Conservation (phyloP, 2,113 vertebrate species). For the Triplophysa dalaica region DNA sequence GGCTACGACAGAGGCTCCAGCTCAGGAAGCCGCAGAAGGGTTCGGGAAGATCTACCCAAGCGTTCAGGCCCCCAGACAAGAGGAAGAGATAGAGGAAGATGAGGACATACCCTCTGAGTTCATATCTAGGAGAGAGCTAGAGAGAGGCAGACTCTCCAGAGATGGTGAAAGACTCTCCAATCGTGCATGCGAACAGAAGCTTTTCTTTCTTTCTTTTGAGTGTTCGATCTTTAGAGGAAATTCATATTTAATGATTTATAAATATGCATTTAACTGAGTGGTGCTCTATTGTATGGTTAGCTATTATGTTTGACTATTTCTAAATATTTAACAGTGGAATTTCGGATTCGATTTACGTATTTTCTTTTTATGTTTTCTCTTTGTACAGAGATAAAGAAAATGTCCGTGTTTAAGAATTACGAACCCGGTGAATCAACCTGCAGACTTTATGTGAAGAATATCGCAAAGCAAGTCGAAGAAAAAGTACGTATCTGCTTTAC, state of each 20-base stretch:
- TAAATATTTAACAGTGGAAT: background rate
- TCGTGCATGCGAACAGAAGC: conserved; percentile 4
- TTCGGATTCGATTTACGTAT: background rate
- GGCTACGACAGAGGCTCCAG: conserved; percentile 26
- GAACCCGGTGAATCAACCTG: conserved; percentile 94
- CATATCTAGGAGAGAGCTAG: conserved; percentile 90
- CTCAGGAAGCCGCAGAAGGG: conserved; percentile 68
- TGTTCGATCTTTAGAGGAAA: conserved; percentile 2
- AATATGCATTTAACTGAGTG: background rate
- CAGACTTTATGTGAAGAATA: conserved; percentile 97
- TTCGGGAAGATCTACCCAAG: conserved; percentile 94
- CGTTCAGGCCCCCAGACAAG: conserved; percentile 69
- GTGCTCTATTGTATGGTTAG: too few relatives aligned
- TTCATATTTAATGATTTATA: conserved; percentile 35
- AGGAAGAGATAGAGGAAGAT: conserved; percentile 79
- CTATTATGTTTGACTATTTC: too few relatives aligned
- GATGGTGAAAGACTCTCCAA: conserved; percentile 76
- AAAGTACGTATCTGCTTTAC: conserved; percentile 77
- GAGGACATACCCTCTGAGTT: conserved; percentile 84
- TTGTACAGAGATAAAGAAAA: conserved; percentile 87
- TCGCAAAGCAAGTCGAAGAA: conserved; percentile 93
- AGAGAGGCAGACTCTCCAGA: conserved; percentile 86
- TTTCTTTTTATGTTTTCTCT: background rate
- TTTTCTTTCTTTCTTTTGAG: background rate
- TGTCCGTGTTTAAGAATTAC: conserved; percentile 95